Evolutionary conservation across 2,113 vertebrate genomes (phyloP), one percentile per base, ranked within the genome.

Genomic region (Myrmecophaga tridactyla): DNA sequence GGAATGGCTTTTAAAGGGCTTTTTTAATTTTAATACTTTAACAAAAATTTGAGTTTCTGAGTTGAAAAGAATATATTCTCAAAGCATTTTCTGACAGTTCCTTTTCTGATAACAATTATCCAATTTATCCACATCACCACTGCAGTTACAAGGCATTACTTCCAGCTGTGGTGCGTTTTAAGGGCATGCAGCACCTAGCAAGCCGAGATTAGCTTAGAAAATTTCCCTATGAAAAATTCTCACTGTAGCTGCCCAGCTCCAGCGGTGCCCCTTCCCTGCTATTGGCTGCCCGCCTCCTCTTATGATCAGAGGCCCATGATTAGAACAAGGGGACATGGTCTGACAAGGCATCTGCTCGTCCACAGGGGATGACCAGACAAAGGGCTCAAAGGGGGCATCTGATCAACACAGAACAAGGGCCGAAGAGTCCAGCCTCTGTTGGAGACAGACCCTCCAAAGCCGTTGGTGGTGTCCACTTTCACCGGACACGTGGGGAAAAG

Each of bases 141-240:
- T n/a, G 29, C 34, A 3, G 53, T 56, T 56, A 27, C 27, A 46
- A 82, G 36, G 27, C 29, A 9, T 39, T 3, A 48, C 25, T 12
- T 84, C 51, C 20, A 65, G 27, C 56, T 36, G 34, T 78, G 2
- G 17, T 5, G 29, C 31, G 4, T 36, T 7, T 21, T 6, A 12
- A n/a, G 34, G 7, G 18, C 21, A 1, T 1, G 2, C 3, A 10
- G 31, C 15, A 10, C 2, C 39, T 4, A 23, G 77, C 3, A 14
- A 18, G 39, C 70, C 36, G 70, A 8, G 1, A 5, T 43, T 4
- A 20, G 81, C 36, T 0, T 36, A 7, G 36, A n/a, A 14, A 60
- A 70, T 15, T 23, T 9, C 27, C 21, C 14, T 48, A 34, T 7
- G 31, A 73, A n/a, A 67, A 53, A 31, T n/a, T 34, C 63, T 29